Evolutionary conservation across 2,888 invertebrate species (phyloP).

Genomic region (Chorisops tibialis): DNA sequence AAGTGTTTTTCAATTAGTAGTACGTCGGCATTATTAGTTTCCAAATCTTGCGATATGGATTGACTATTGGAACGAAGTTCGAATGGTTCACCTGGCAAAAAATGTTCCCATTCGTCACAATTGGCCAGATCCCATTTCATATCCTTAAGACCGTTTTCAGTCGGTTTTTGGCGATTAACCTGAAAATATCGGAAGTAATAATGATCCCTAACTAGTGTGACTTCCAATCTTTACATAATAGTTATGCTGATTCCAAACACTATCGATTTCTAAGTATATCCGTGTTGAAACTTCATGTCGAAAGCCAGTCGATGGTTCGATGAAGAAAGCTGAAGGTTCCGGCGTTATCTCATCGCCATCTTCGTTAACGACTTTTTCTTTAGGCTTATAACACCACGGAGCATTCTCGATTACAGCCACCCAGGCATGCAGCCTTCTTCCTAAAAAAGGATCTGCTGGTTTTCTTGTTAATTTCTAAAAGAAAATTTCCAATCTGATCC

Average conservation of each 20-base stretch:
- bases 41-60: conserved; percentile 53
- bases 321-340: conserved; percentile 61
- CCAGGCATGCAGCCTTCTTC: conserved; percentile 80
- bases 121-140: conserved; percentile 64
- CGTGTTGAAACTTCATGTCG: conserved; percentile 57
- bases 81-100: conserved; percentile 67
- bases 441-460: conserved; percentile 63
- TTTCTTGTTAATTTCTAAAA: conserved; percentile 62
- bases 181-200: conserved; percentile 35
- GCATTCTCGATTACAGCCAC: conserved; percentile 61
- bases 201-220: neutral
- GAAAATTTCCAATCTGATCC: neutral
- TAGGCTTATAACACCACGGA: conserved; percentile 45
- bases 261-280: conserved; percentile 74
- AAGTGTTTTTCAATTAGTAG: conserved; percentile 66
- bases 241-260: conserved; percentile 82
- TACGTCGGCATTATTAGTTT: conserved; percentile 50
- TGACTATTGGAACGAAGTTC: conserved; percentile 46
- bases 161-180: conserved; percentile 62
- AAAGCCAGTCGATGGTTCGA: conserved; percentile 80
- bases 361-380: conserved; percentile 38
- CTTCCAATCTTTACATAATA: conserved; percentile 61
- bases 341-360: conserved; percentile 44
- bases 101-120: conserved; percentile 66
- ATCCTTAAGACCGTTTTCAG: conserved; percentile 52